Evolutionary conservation across 2,113 vertebrate genomes (phyloP).

Genomic region (Sapayoa aenigma): DNA sequence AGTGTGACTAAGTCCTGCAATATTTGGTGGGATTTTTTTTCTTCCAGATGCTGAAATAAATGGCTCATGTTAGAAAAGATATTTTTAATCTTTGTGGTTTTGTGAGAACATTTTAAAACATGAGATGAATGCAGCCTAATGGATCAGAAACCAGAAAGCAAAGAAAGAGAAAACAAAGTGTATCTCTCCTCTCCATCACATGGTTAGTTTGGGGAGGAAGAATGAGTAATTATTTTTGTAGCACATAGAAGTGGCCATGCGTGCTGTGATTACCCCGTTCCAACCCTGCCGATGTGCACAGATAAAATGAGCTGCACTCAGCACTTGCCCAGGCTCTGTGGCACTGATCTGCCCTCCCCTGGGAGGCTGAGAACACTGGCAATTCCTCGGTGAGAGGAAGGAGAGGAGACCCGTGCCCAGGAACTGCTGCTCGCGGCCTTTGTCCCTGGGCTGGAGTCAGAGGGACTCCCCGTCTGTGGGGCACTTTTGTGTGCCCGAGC

Average conservation of each 20-base stretch:
- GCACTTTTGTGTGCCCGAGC: rapidly evolving
- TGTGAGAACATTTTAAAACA: not conserved
- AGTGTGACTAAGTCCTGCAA: not conserved
- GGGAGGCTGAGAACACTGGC: not conserved
- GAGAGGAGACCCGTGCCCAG: not conserved
- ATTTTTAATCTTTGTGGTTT: slow-evolving; percentile 9
- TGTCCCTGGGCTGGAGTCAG: not conserved
- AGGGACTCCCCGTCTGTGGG: not conserved
- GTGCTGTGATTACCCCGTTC: not conserved
- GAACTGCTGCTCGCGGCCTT: not conserved
- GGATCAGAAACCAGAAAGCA: not conserved
- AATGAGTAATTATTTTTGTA: slow-evolving; percentile 19
- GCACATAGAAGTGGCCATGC: not conserved
- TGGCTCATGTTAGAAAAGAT: not conserved
- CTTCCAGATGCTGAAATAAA: not conserved
- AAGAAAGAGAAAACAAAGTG: not conserved
- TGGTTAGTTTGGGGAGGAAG: not conserved
- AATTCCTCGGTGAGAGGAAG: not conserved
- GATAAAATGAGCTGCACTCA: not conserved
- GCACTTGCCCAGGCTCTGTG: not conserved
- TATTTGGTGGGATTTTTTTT: not conserved
- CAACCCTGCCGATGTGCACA: not conserved
- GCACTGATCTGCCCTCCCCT: not conserved
- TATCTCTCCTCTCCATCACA: not conserved
- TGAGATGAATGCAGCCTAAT: not conserved